phyloP scores from a whole-genome alignment of 2,797 vertebrate genomes.

The Amniataba percoides region DNA sequence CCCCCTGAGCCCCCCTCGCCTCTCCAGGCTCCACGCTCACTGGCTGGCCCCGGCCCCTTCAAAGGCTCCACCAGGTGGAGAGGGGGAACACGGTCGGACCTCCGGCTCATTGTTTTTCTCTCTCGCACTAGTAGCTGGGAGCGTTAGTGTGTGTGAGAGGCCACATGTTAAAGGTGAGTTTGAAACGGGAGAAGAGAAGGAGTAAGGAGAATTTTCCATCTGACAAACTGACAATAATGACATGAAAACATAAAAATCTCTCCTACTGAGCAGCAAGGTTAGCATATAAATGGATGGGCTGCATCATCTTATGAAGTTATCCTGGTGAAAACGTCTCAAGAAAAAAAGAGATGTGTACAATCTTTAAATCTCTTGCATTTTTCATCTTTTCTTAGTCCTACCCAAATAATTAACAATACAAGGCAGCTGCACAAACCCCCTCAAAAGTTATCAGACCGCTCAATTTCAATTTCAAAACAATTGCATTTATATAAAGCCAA shows the following conservation, averaged over 20 bases:
- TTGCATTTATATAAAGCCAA: slow-evolving; percentile 30
- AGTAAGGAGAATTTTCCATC: neutral
- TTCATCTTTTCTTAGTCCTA: neutral
- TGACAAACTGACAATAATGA: neutral
- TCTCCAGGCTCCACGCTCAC: slow-evolving; percentile 41
- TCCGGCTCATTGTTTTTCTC: slow-evolving; percentile 63
- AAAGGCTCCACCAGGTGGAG: slow-evolving; percentile 55
- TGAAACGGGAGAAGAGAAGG: slow-evolving; percentile 27
- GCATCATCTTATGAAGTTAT: neutral
- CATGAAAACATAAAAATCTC: neutral
- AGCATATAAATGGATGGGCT: neutral
- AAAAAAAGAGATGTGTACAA: neutral
- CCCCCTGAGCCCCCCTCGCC: slow-evolving; percentile 44
- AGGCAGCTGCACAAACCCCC: neutral
- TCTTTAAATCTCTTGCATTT: neutral
- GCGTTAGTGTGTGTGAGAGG: slow-evolving; percentile 43
- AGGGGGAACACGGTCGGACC: slow-evolving; percentile 42
- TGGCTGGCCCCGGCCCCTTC: slow-evolving; percentile 44
- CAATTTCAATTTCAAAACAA: slow-evolving; percentile 38
- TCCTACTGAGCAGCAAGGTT: neutral
- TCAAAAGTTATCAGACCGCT: neutral
- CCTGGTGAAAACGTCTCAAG: neutral
- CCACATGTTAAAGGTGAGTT: slow-evolving; percentile 52
- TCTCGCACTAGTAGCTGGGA: slow-evolving; percentile 47
- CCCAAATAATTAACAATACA: neutral